These are phyloP conservation scores for Odontothrips loti DNA, from an alignment of 2,888 invertebrate species.

Conservation along the genomic window DNA sequence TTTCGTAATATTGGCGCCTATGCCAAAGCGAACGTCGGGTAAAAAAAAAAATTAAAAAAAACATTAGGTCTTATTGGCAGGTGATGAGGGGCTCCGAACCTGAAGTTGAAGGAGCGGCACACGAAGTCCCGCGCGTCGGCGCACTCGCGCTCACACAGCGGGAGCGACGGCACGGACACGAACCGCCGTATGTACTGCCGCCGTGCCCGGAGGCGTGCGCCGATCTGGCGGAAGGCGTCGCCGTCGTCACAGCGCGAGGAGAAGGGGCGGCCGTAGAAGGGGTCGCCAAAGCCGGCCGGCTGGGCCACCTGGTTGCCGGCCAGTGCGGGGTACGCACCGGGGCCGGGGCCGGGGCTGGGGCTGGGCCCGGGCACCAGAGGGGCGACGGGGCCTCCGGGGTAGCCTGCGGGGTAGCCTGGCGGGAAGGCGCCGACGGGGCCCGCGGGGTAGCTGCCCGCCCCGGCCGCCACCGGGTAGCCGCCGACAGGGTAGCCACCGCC, in stretches of 20 bases:
- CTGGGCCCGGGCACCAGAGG: constrained; percentile 34
- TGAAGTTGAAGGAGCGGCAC: constrained; percentile 83
- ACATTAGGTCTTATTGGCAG: too few species aligned
- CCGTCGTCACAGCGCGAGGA: constrained; percentile 70
- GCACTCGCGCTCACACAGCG: constrained; percentile 81
- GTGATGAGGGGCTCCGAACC: constrained; percentile 49
- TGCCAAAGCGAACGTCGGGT: too few species aligned
- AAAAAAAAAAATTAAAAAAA: too few species aligned
- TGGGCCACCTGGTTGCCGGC: constrained; percentile 30
- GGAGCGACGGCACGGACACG: constrained; percentile 66
- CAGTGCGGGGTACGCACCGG: constrained; percentile 35
- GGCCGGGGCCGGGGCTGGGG: constrained; percentile 34
- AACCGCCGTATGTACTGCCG: constrained; percentile 71
- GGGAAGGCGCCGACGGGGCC: not conserved
- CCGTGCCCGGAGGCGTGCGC: constrained; percentile 70
- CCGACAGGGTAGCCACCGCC: constrained; percentile 32
- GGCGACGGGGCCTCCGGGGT: constrained; percentile 34
- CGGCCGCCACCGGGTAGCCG: constrained; percentile 32
- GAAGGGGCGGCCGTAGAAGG: constrained; percentile 45
- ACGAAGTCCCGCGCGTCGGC: constrained; percentile 75
- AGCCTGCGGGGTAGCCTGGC: not conserved
- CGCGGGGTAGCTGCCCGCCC: constrained; percentile 11
- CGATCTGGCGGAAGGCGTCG: constrained; percentile 78
- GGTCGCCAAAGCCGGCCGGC: constrained; percentile 42
- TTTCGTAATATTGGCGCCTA: too few species aligned